A percentile compares a stretch with the other conserved stretches of the same genome.
Conservation (phyloP, 1,140 invertebrate species). For the Conus betulinus region DNA sequence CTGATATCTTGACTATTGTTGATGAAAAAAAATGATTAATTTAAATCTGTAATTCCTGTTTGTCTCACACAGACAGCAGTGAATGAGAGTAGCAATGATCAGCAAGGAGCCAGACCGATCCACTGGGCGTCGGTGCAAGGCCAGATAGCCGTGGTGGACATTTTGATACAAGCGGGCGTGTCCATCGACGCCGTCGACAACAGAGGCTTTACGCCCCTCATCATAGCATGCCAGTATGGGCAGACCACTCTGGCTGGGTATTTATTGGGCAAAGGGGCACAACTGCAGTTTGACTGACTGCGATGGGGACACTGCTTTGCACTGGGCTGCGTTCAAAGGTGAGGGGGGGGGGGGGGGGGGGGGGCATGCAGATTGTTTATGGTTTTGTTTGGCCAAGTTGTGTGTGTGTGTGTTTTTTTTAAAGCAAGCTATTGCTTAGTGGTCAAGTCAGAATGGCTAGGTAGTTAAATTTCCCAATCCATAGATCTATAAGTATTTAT, state of each 20-base stretch:
- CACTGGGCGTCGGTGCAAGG: constrained; percentile 94
- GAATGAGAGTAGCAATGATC: constrained; percentile 90
- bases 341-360: neutral
- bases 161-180: constrained; percentile 86
- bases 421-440: no score
- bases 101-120: constrained; percentile 90
- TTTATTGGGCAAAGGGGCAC: constrained; percentile 89
- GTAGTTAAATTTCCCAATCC: no score
- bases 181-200: constrained; percentile 92
- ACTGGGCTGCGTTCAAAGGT: constrained; percentile 95
- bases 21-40: no score
- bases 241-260: constrained; percentile 91
- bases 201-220: constrained; percentile 92
- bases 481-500: no score
- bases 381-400: no score
- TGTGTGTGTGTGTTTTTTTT: no score
- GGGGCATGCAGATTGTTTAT: no score
- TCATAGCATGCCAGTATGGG: constrained; percentile 95
- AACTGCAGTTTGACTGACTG: constrained; percentile 90
- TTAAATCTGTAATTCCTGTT: no score
- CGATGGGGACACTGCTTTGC: constrained; percentile 93
- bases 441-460: no score
- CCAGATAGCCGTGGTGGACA: constrained; percentile 88
- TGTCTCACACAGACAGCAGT: constrained; percentile 80
- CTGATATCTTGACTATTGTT: no score